phyloP scores from a whole-genome alignment of 2,113 vertebrate species.

The Sinocyclocheilus grahami region DNA sequence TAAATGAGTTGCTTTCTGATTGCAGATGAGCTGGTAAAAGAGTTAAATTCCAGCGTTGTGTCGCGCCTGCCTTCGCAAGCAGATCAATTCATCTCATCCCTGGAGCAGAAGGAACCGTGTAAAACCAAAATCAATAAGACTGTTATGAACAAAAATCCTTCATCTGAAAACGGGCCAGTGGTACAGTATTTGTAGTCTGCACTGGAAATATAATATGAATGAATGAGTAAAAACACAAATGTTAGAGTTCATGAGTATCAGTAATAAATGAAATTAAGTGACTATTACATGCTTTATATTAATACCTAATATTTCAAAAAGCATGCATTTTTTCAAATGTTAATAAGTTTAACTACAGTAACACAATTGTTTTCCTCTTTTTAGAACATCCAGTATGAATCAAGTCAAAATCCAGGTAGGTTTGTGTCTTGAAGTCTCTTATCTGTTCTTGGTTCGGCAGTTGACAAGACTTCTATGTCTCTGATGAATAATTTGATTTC shows the following conservation, averaged over 20 bases:
- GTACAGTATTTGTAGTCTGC: slow-evolving; percentile 47
- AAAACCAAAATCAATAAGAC: slow-evolving; percentile 77
- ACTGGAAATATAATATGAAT: not conserved
- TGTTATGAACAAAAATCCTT: slow-evolving; percentile 72
- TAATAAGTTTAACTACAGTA: too few relatives aligned
- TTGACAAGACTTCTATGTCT: not conserved
- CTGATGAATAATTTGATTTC: slow-evolving; percentile 18
- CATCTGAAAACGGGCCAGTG: not conserved
- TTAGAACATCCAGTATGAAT: slow-evolving; percentile 52
- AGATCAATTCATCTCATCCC: slow-evolving; percentile 70
- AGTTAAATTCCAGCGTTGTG: slow-evolving; percentile 76
- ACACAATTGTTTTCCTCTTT: slow-evolving; percentile 37
- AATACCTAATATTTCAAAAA: not conserved
- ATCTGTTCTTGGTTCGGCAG: not conserved
- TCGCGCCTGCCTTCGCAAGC: slow-evolving; percentile 60
- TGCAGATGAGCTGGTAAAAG: slow-evolving; percentile 80
- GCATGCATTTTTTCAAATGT: too few relatives aligned
- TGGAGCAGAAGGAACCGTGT: slow-evolving; percentile 57
- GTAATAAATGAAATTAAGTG: not conserved
- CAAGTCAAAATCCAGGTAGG: slow-evolving; percentile 64
- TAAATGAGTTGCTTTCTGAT: not conserved
- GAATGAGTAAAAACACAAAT: not conserved
- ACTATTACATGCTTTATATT: not conserved
- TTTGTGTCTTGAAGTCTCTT: not conserved
- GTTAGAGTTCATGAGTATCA: not conserved